Evolutionary conservation across 1,140 invertebrate species (phyloP).

Genomic region (Cephus cinctus): DNA sequence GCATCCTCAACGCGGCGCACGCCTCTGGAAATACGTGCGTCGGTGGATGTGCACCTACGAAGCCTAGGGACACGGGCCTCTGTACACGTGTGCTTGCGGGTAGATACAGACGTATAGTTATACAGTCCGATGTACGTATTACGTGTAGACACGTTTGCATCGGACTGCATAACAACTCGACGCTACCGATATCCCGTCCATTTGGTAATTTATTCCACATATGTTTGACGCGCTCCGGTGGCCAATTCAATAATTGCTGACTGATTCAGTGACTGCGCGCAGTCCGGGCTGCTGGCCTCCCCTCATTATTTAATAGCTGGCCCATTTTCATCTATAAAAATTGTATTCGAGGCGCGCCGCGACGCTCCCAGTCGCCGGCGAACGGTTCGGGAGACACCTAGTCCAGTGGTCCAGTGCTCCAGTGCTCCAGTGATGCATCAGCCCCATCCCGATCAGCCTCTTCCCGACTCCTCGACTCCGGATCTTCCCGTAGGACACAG

Average conservation of each 20-base stretch:
- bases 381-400: too few relatives aligned
- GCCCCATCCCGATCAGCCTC: too few relatives aligned
- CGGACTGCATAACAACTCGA: background rate
- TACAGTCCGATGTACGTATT: background rate
- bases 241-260: slow-evolving; percentile 28
- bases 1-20: too few relatives aligned
- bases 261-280: slow-evolving; percentile 21
- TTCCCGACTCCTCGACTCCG: too few relatives aligned
- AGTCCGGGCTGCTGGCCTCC: slow-evolving; percentile 13
- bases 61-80: background rate
- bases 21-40: too few relatives aligned
- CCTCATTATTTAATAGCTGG: slow-evolving; percentile 11
- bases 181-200: slow-evolving; percentile 2
- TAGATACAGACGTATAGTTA: background rate
- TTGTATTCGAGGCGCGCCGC: too few relatives aligned
- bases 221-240: slow-evolving; percentile 19
- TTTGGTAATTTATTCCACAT: slow-evolving; percentile 25
- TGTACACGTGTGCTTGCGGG: background rate
- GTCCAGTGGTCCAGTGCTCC: too few relatives aligned
- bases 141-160: background rate
- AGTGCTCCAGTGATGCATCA: too few relatives aligned
- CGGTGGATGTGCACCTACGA: too few relatives aligned
- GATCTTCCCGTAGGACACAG: too few relatives aligned
- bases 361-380: too few relatives aligned
- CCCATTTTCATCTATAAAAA: slow-evolving; percentile 11